Conservation (phyloP, 2,797 vertebrate genomes). For the Perodicticus potto region DNA sequence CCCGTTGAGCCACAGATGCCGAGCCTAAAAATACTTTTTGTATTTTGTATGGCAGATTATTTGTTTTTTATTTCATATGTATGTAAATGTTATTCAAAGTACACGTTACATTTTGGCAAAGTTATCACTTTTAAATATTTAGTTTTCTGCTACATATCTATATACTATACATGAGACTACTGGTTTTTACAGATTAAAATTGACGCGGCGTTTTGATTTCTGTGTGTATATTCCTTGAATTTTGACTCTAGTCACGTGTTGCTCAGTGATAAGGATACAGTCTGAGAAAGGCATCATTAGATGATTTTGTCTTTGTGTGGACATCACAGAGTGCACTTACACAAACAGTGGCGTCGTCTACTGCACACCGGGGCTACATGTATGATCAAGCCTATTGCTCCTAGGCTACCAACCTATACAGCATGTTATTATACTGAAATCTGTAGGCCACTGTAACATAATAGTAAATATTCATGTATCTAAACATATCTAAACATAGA, state of each 20-base stretch:
- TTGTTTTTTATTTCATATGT: constrained; percentile 34
- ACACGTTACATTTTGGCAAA: not conserved
- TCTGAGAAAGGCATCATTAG: not conserved
- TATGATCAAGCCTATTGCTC: not conserved
- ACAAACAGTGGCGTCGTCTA: not conserved
- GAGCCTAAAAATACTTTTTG: not conserved
- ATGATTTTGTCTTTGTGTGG: not conserved
- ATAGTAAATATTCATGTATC: not conserved
- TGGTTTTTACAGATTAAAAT: constrained; percentile 23
- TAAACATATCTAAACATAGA: not conserved
- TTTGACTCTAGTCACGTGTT: not conserved
- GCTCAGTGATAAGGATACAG: not conserved
- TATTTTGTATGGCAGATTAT: not conserved
- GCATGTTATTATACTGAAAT: not conserved
- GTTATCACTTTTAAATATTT: not conserved
- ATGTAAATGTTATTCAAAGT: constrained; percentile 1
- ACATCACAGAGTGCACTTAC: not conserved
- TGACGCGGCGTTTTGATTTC: constrained; percentile 3
- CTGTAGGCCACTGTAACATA: not conserved
- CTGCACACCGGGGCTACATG: rapidly evolving
- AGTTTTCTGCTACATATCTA: not conserved
- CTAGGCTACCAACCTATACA: not conserved
- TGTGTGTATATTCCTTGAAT: not conserved
- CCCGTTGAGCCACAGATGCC: too few species aligned
- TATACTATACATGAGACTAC: not conserved